Conservation (phyloP, 2,888 invertebrate genomes). For the Clivina fossor region DNA sequence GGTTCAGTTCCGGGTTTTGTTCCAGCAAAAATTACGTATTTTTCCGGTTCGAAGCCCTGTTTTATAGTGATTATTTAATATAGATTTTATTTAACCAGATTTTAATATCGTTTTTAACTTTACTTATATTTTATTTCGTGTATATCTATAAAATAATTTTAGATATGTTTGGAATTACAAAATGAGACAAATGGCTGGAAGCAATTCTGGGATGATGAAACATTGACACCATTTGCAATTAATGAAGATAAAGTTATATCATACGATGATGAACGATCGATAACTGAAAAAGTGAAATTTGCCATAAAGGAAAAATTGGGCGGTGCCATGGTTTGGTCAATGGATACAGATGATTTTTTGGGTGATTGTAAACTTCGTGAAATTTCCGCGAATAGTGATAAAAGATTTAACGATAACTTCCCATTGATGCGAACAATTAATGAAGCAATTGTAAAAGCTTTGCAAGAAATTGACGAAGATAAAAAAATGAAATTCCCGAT, state of each 20-base stretch:
- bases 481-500: constrained; percentile 52
- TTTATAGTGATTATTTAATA: no score
- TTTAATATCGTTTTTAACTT: no score
- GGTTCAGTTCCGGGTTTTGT: no score
- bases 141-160: constrained; percentile 47
- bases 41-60: no score
- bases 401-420: constrained; percentile 65
- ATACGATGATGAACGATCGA: constrained; percentile 75
- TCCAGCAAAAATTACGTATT: no score
- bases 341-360: constrained; percentile 84
- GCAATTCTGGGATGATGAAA: constrained; percentile 69
- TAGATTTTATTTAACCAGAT: no score
- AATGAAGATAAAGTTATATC: constrained; percentile 68
- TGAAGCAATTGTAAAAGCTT: constrained; percentile 61
- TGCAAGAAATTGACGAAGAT: constrained; percentile 56
- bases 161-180: constrained; percentile 67
- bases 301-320: constrained; percentile 55
- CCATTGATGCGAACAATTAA: constrained; percentile 74
- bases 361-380: constrained; percentile 61
- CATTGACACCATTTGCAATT: constrained; percentile 64
- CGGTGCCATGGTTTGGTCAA: constrained; percentile 87
- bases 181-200: constrained; percentile 66
- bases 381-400: constrained; percentile 42
- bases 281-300: constrained; percentile 68
- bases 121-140: constrained; percentile 26